Evolutionary conservation across 53 echinoderm and acorn worm species (phyloP).

Genomic region (Mesocentrotus franciscanus): DNA sequence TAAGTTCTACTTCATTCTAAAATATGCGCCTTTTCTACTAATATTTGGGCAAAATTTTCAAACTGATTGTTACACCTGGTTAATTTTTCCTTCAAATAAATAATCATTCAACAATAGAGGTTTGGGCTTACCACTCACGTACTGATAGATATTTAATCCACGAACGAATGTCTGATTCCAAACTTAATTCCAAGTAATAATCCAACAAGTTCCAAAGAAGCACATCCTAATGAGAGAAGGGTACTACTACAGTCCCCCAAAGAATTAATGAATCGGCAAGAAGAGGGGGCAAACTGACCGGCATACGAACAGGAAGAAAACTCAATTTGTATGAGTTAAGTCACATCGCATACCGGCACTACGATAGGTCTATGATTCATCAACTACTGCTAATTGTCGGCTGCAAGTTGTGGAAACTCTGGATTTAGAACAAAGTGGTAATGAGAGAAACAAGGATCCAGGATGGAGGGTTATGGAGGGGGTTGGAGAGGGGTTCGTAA

Average conservation of each 20-base stretch:
- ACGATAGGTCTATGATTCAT: slow-evolving; percentile 43
- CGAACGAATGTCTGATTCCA: neutral
- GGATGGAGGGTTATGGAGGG: neutral
- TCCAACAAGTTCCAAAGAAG: slow-evolving; percentile 2
- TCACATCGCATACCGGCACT: slow-evolving; percentile 8
- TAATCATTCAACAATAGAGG: neutral
- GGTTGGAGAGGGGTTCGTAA: neutral
- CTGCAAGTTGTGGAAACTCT: neutral
- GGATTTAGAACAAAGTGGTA: slow-evolving; percentile 27
- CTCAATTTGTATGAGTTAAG: slow-evolving; percentile 45
- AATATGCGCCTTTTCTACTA: too few species aligned
- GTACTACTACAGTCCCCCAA: slow-evolving; percentile 17
- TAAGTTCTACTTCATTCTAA: too few species aligned
- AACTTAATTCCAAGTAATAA: slow-evolving; percentile 50
- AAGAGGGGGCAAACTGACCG: slow-evolving; percentile 11
- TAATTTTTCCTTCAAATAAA: neutral
- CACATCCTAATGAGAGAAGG: neutral
- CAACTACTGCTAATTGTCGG: slow-evolving; percentile 44
- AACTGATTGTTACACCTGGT: too few species aligned
- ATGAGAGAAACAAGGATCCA: neutral
- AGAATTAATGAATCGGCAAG: slow-evolving; percentile 22
- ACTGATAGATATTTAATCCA: neutral
- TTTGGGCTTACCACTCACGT: neutral
- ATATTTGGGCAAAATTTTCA: too few species aligned
- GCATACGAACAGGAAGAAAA: slow-evolving; percentile 40